phyloP scores from a whole-genome alignment of 2,113 vertebrate genomes.

The Bolborhynchus lineola region DNA sequence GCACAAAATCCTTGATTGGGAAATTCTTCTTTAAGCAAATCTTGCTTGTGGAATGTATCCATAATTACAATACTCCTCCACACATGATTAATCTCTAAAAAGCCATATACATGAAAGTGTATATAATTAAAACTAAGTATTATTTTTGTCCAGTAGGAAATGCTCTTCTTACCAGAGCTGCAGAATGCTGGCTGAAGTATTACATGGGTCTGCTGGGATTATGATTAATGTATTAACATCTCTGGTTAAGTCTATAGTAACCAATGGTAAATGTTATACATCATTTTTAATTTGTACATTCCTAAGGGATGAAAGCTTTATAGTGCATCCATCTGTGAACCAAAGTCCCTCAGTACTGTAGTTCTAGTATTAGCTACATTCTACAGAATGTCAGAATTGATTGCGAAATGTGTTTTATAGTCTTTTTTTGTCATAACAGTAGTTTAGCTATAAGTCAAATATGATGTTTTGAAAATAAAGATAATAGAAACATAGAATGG shows the following conservation, averaged over 20 bases:
- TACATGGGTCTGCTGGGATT: not conserved
- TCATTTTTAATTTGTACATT: slow-evolving; percentile 46
- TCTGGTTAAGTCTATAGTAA: slow-evolving; percentile 17
- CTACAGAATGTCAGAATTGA: not conserved
- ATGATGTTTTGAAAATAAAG: not conserved
- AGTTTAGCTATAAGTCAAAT: not conserved
- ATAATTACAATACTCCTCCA: not conserved
- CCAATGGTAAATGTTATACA: slow-evolving; percentile 12
- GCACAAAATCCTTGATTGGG: not conserved
- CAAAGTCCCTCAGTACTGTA: not conserved
- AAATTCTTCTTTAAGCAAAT: not conserved
- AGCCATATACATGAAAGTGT: not conserved
- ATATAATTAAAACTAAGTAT: slow-evolving; percentile 16
- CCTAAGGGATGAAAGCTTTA: slow-evolving; percentile 24
- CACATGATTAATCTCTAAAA: slow-evolving; percentile 4
- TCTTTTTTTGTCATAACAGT: not conserved
- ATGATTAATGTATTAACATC: slow-evolving; percentile 21
- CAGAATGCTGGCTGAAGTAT: not conserved
- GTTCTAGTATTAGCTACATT: not conserved
- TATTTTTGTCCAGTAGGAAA: slow-evolving; percentile 3
- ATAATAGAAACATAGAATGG: not conserved
- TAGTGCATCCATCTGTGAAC: not conserved
- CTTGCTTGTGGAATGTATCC: not conserved
- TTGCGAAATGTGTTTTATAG: not conserved
- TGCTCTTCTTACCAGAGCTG: not conserved